These are phyloP conservation scores for Nebria ingens DNA, from an alignment of 1,140 invertebrate species.

Conservation along the genomic window DNA sequence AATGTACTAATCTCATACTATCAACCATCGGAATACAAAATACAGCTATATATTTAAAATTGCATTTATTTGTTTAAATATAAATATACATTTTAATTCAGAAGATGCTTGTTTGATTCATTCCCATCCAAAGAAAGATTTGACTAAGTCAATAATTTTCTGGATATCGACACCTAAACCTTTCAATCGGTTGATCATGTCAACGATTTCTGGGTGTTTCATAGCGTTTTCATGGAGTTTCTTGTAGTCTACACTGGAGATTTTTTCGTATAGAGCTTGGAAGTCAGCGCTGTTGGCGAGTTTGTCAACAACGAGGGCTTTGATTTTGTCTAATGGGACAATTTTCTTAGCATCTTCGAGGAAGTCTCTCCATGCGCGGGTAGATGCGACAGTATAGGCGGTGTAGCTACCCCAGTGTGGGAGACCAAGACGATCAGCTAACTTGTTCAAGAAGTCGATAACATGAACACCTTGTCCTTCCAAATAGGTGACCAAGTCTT, in stretches of 20 bases:
- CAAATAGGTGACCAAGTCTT: not conserved
- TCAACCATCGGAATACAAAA: not conserved
- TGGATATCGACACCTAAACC: conserved; percentile 18
- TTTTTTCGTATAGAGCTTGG: conserved; percentile 17
- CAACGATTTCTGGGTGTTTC: conserved; percentile 15
- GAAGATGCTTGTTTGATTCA: not conserved
- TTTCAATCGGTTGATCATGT: conserved; percentile 13
- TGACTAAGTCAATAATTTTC: conserved; percentile 13
- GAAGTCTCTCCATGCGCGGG: not conserved
- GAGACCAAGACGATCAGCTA: not conserved
- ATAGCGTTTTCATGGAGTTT: conserved; percentile 15
- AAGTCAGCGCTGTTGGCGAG: conserved; percentile 18
- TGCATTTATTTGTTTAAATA: not conserved
- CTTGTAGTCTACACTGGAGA: conserved; percentile 16
- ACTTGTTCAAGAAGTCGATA: not conserved
- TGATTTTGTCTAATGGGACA: conserved; percentile 13
- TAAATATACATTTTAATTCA: not conserved
- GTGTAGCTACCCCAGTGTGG: not conserved
- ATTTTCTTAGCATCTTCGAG: conserved; percentile 16
- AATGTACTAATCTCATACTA: not conserved
- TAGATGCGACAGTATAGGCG: not conserved
- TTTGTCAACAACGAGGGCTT: conserved; percentile 16
- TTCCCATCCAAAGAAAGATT: conserved; percentile 18
- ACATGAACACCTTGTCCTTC: not conserved
- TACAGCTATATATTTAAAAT: not conserved